A percentile compares a stretch with the other conserved stretches of the same genome.
These are phyloP conservation scores for Whitmania pigra DNA, from an alignment of 1,140 invertebrate genomes.

Conservation along the genomic window DNA sequence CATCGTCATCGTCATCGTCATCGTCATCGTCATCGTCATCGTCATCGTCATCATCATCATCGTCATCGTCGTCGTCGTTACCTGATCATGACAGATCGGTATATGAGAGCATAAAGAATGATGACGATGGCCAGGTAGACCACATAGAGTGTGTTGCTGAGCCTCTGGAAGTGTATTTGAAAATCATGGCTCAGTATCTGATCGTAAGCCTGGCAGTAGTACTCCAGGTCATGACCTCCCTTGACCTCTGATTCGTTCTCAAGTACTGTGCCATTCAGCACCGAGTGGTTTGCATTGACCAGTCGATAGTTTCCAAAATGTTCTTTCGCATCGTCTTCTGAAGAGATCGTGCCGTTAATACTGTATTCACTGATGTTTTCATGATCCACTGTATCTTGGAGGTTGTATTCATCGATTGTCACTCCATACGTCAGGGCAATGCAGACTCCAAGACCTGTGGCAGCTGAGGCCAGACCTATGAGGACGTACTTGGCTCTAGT, in stretches of 20 bases:
- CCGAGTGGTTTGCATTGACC: background rate
- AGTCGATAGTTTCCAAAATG: background rate
- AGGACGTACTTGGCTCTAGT: constrained; percentile 29
- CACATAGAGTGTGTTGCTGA: constrained; percentile 21
- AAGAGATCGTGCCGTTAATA: background rate
- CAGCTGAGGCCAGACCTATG: background rate
- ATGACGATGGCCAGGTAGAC: constrained; percentile 24
- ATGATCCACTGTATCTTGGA: background rate
- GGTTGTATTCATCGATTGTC: background rate
- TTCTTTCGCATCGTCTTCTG: background rate
- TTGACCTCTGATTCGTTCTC: background rate
- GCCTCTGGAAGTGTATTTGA: constrained; percentile 24
- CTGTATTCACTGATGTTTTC: background rate
- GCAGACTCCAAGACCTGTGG: background rate
- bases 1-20: background rate
- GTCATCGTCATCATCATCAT: too few species aligned
- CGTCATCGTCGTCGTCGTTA: background rate
- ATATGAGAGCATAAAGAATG: constrained; percentile 26
- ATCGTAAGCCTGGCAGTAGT: constrained; percentile 11
- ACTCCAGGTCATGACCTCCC: background rate
- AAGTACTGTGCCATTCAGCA: background rate
- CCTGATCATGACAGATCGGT: constrained; percentile 24
- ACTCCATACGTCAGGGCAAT: constrained; percentile 8
- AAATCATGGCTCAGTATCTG: constrained; percentile 18
- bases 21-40: background rate